A percentile compares a stretch with the other conserved stretches of the same genome.
These are phyloP conservation scores for Drosophila equinoxialis DNA, from an alignment of 1,140 invertebrate genomes.

Conservation along the genomic window DNA sequence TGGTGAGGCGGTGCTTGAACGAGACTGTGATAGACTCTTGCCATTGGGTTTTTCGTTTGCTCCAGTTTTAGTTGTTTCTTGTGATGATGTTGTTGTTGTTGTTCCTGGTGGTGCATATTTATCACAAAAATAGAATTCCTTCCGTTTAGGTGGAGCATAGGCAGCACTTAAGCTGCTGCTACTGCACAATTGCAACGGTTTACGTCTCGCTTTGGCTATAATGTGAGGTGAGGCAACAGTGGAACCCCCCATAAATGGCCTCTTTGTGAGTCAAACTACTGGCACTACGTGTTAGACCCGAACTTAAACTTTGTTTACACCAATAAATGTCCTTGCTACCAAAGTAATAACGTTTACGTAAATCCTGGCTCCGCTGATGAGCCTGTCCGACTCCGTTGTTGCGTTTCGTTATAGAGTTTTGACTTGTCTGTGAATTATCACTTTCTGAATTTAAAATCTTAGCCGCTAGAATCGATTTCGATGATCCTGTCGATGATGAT, in stretches of 20 bases:
- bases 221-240: slow-evolving; percentile 22
- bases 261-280: slow-evolving; percentile 66
- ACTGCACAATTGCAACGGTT: slow-evolving; percentile 64
- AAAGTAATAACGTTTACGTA: slow-evolving; percentile 66
- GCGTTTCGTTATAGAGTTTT: slow-evolving; percentile 33
- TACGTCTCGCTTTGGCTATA: slow-evolving; percentile 60
- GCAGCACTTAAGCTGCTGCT: slow-evolving; percentile 70
- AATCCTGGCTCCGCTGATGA: slow-evolving; percentile 44
- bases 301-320: slow-evolving; percentile 67
- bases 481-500: slow-evolving; percentile 5
- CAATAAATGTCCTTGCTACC: slow-evolving; percentile 77
- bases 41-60: background rate
- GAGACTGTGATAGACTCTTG: background rate
- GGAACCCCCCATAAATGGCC: slow-evolving; percentile 17
- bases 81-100: background rate
- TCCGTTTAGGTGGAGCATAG: slow-evolving; percentile 63
- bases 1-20: background rate
- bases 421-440: slow-evolving; percentile 68
- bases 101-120: slow-evolving; percentile 56
- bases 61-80: slow-evolving; percentile 4
- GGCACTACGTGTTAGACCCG: slow-evolving; percentile 51
- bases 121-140: slow-evolving; percentile 74
- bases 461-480: slow-evolving; percentile 6
- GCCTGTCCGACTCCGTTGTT: slow-evolving; percentile 27
- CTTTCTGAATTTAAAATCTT: slow-evolving; percentile 37